Conservation (phyloP, 2,797 vertebrate genomes). For the Oceanodroma leucorhoa region DNA sequence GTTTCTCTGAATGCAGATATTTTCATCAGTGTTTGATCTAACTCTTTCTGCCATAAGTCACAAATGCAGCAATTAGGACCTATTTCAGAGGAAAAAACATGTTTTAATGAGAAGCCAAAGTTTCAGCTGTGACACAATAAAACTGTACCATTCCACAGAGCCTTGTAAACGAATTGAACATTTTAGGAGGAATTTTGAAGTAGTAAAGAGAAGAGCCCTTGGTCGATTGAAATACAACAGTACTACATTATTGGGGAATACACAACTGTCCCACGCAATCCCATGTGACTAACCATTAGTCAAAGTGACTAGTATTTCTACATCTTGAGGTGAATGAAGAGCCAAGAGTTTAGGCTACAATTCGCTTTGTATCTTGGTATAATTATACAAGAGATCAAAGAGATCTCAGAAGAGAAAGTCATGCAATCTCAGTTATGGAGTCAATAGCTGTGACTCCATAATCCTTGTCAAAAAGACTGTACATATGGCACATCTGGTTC, state of each 20-base stretch:
- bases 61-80: not conserved
- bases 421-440: conserved; percentile 9
- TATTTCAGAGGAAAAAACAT: not conserved
- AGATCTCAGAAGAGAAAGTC: not conserved
- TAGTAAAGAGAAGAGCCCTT: not conserved
- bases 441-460: conserved; percentile 39
- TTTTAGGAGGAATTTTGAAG: not conserved
- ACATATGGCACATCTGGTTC: conserved; percentile 51
- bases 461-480: conserved; percentile 45
- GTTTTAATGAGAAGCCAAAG: not conserved
- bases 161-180: not conserved
- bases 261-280: not conserved
- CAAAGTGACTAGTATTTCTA: not conserved
- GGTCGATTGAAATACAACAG: not conserved
- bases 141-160: not conserved
- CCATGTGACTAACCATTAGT: not conserved
- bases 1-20: not conserved
- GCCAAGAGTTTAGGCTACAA: not conserved
- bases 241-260: not conserved
- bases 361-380: not conserved
- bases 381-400: conserved; percentile 38
- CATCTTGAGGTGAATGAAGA: not conserved
- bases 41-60: not conserved
- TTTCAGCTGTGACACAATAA: not conserved
- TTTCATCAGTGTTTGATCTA: not conserved